These are phyloP conservation scores for Leptopilina boulardi DNA, from an alignment of 1,140 invertebrate genomes.

Conservation along the genomic window DNA sequence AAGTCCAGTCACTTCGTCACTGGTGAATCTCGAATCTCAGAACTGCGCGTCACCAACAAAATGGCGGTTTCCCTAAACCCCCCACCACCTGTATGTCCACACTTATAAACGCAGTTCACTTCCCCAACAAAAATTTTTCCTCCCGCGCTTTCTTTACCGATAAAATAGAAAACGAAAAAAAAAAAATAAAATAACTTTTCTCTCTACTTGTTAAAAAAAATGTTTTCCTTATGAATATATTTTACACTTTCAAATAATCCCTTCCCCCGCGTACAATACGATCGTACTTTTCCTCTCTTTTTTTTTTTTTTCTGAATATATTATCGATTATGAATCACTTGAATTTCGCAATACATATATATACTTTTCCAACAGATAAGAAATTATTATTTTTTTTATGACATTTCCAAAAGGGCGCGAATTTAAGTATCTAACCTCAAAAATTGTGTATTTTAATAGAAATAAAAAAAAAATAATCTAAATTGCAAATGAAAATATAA, in stretches of 20 bases:
- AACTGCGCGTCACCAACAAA: constrained; percentile 83
- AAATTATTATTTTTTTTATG: neutral
- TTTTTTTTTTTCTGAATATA: neutral
- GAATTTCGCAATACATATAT: too few species aligned
- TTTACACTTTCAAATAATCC: neutral
- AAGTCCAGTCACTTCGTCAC: constrained; percentile 93
- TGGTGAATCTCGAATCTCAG: constrained; percentile 66
- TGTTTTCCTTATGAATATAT: neutral
- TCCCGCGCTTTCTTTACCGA: constrained; percentile 6
- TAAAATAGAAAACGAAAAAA: too few species aligned
- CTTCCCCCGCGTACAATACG: too few species aligned
- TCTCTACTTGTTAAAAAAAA: too few species aligned
- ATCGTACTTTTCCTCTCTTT: neutral
- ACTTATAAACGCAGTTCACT: neutral
- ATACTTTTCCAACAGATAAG: neutral
- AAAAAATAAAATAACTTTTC: too few species aligned
- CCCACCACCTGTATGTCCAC: constrained; percentile 11
- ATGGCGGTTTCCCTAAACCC: constrained; percentile 74
- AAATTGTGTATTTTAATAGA: too few species aligned
- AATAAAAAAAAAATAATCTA: neutral
- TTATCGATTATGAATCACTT: neutral
- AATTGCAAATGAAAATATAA: neutral
- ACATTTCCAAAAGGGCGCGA: too few species aligned
- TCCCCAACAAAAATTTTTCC: neutral
- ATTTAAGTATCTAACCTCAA: too few species aligned